These are phyloP conservation scores for Beroe forskalii DNA, from an alignment of 37 sponge, comb jelly and placozoan species.

Conservation along the genomic window DNA sequence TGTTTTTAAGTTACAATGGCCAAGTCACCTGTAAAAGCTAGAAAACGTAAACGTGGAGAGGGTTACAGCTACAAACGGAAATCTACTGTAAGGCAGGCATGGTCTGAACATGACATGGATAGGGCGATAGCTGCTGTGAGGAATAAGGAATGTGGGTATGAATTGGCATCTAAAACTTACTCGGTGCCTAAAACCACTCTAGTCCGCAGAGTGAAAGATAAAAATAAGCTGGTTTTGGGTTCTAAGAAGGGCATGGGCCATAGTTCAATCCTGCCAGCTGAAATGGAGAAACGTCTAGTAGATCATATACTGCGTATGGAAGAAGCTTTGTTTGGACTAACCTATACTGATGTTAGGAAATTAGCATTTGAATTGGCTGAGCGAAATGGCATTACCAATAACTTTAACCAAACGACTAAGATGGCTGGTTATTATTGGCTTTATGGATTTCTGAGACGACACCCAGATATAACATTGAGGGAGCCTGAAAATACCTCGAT, in stretches of 20 bases:
- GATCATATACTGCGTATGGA: conserved; percentile 5
- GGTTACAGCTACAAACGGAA: neutral
- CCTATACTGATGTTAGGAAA: neutral
- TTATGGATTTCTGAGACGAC: neutral
- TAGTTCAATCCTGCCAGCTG: neutral
- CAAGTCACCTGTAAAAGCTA: neutral
- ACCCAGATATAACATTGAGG: neutral
- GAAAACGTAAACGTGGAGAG: neutral
- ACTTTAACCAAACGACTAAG: neutral
- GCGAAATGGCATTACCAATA: neutral
- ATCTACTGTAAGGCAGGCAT: neutral
- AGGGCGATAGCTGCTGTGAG: neutral
- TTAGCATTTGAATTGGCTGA: neutral
- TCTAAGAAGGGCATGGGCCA: neutral
- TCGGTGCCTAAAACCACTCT: neutral
- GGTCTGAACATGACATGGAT: neutral
- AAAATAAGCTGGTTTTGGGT: neutral
- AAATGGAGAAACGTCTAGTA: neutral
- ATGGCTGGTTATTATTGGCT: conserved; percentile 8
- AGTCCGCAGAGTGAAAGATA: neutral
- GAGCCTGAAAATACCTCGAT: neutral
- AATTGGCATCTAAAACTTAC: neutral
- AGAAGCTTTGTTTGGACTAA: conserved; percentile 9
- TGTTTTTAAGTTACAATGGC: no score
- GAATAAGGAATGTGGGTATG: neutral